phyloP scores from a whole-genome alignment of 2,113 vertebrate species.

The Eonycteris spelaea region DNA sequence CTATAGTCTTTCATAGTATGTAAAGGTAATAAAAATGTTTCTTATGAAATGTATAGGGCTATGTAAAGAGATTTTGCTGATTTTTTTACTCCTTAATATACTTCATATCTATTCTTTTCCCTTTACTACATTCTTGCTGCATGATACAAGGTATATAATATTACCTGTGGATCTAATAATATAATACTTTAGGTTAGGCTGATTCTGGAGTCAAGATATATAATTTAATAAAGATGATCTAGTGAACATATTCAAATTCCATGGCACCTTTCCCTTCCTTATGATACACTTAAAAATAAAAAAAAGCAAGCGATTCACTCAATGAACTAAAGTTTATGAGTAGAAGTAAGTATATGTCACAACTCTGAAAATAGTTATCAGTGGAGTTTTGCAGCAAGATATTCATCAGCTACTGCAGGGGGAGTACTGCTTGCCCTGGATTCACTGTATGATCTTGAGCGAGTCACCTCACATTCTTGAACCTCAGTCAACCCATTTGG shows the following conservation, averaged over 20 bases:
- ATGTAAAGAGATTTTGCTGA: neutral
- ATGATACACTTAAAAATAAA: neutral
- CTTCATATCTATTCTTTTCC: neutral
- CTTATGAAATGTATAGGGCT: neutral
- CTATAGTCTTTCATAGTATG: neutral
- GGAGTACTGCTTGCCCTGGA: conserved; percentile 16
- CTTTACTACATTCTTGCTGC: conserved; percentile 12
- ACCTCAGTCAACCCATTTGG: conserved; percentile 76
- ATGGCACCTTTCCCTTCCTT: neutral
- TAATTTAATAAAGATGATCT: conserved; percentile 11
- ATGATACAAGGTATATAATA: neutral
- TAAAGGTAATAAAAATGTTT: neutral
- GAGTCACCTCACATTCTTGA: conserved; percentile 78
- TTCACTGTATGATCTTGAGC: conserved; percentile 70
- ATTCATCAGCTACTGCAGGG: neutral
- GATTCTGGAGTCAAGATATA: neutral
- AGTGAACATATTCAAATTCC: neutral
- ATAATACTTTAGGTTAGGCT: conserved; percentile 11
- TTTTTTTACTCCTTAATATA: neutral
- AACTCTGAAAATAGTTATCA: neutral
- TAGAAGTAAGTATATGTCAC: neutral
- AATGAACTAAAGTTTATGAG: neutral
- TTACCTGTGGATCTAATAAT: conserved; percentile 8
- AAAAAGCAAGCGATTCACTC: neutral
- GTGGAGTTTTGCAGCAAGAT: conserved; percentile 11